phyloP scores from a whole-genome alignment of 64 coral and sea anemone genomes.

The Dendronephthya gigantea region DNA sequence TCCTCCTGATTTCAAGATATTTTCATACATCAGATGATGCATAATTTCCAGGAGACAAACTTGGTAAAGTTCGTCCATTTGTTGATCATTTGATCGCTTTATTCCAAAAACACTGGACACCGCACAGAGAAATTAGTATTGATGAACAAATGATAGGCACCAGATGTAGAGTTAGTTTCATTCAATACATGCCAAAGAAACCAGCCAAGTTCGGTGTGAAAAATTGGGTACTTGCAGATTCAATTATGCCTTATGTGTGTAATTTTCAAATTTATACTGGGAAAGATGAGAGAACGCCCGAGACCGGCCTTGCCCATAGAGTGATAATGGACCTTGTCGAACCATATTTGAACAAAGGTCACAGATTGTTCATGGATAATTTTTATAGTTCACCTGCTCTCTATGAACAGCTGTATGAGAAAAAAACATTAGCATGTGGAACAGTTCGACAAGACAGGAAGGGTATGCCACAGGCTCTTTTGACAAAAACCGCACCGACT shows the following conservation, averaged over 20 bases:
- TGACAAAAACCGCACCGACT: not conserved
- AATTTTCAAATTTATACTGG: slow-evolving; percentile 41
- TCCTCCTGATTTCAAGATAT: not conserved
- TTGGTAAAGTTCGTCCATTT: not conserved
- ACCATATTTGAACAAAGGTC: slow-evolving; percentile 13
- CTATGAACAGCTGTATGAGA: slow-evolving; percentile 4
- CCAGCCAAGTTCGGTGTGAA: not conserved
- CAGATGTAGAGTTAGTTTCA: not conserved
- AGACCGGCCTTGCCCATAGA: not conserved
- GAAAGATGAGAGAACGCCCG: not conserved
- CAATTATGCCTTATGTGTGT: slow-evolving; percentile 17
- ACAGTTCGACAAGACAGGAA: slow-evolving; percentile 15
- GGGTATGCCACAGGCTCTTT: not conserved
- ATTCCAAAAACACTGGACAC: slow-evolving; percentile 4
- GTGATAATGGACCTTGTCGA: slow-evolving; percentile 25
- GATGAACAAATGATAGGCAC: slow-evolving; percentile 7
- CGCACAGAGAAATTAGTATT: not conserved
- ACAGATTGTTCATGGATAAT: slow-evolving; percentile 26
- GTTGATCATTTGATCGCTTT: not conserved
- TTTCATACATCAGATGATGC: not conserved
- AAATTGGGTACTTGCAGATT: slow-evolving; percentile 26
- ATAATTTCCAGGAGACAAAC: not conserved
- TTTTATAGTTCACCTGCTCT: slow-evolving; percentile 11
- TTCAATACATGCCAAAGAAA: slow-evolving; percentile 7
- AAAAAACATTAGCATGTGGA: slow-evolving; percentile 13